Evolutionary conservation across 2,113 vertebrate genomes (phyloP).

Genomic region (Rhodinocichla rosea): DNA sequence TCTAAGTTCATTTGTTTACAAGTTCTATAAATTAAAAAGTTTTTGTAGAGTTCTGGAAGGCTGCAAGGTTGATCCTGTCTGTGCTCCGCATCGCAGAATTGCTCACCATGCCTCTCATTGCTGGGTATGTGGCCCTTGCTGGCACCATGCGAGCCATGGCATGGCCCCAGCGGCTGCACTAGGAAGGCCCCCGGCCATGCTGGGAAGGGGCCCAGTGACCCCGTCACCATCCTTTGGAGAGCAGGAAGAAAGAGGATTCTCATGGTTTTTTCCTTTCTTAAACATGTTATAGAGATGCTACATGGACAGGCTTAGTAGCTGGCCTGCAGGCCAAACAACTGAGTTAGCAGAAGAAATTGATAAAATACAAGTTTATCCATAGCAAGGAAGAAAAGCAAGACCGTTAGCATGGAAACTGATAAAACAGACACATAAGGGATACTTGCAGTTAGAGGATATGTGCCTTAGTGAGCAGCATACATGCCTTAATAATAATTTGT

Average conservation of each 20-base stretch:
- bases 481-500: neutral
- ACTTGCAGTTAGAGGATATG: neutral
- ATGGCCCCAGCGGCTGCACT: neutral
- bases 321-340: neutral
- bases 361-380: neutral
- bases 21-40: neutral
- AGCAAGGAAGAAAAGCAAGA: neutral
- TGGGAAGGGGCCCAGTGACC: neutral
- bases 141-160: neutral
- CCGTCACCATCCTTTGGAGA: neutral
- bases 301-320: neutral
- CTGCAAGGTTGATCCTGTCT: neutral
- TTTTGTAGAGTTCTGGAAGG: neutral
- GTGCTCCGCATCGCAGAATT: rapidly evolving
- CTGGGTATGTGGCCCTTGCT: neutral
- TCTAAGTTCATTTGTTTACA: rapidly evolving
- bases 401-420: neutral
- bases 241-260: neutral
- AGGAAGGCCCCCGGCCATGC: neutral
- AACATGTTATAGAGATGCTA: neutral
- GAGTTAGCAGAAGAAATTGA: neutral
- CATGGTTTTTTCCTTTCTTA: neutral
- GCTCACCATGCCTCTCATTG: neutral
- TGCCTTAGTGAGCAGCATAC: neutral
- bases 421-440: neutral